A percentile compares a stretch with the other conserved stretches of the same genome.
Conservation (phyloP, 1,140 invertebrate species). For the Heterodera carotae region DNA sequence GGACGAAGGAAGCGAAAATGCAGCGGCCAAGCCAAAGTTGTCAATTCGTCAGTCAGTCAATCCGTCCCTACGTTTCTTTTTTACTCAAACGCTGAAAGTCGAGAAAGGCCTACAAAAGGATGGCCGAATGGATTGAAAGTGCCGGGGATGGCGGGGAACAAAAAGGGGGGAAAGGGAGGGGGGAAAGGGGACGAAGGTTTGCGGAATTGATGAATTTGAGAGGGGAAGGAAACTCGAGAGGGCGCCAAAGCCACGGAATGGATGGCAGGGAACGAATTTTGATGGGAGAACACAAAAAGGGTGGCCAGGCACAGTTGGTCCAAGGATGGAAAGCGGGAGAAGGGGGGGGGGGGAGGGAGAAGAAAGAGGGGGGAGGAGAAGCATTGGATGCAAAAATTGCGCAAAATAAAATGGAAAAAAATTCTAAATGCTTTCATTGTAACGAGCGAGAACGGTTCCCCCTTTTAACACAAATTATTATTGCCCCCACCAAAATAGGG, state of each 20-base stretch:
- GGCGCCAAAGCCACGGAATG: neutral
- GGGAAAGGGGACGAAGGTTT: neutral
- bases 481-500: neutral
- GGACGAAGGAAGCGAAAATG: no score
- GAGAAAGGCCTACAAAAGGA: neutral
- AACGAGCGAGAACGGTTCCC: neutral
- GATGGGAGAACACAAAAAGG: neutral
- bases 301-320: no score
- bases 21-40: neutral
- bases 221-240: slow-evolving; percentile 6
- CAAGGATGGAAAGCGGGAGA: neutral
- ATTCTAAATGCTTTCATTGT: neutral
- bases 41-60: neutral
- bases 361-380: neutral
- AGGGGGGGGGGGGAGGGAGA: neutral
- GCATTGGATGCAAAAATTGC: slow-evolving; percentile 1
- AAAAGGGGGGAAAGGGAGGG: no score
- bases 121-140: neutral
- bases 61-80: neutral
- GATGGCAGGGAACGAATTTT: slow-evolving; percentile 11
- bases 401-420: neutral
- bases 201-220: slow-evolving; percentile 14
- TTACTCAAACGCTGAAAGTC: neutral
- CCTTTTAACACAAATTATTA: neutral
- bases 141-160: no score